Conservation (phyloP, 2,888 invertebrate genomes). For the Lysandra coridon region DNA sequence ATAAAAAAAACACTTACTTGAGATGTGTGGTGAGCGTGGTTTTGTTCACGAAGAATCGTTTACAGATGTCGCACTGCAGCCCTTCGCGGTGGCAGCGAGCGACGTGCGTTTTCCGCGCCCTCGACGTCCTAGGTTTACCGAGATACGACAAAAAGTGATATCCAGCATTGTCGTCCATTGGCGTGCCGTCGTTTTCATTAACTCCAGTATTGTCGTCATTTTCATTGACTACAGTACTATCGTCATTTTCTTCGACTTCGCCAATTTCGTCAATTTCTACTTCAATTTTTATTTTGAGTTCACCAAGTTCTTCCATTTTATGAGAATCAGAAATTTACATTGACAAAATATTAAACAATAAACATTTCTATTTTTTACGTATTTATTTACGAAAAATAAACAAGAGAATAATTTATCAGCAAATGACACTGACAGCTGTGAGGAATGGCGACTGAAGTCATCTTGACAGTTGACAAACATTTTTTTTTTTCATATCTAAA, state of each 20-base stretch:
- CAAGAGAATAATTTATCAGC: neutral
- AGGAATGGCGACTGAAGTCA: neutral
- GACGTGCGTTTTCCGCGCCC: slow-evolving; percentile 69
- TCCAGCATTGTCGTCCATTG: neutral
- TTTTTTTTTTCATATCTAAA: neutral
- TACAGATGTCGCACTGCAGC: slow-evolving; percentile 69
- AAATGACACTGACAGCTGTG: neutral
- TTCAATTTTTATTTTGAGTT: neutral
- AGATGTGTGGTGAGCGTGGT: slow-evolving; percentile 70
- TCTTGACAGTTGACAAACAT: neutral
- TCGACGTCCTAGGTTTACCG: slow-evolving; percentile 54
- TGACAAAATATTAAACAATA: neutral
- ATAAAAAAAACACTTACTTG: slow-evolving; percentile 49
- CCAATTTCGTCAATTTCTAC: neutral
- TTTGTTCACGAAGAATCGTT: slow-evolving; percentile 67
- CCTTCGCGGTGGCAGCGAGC: slow-evolving; percentile 68
- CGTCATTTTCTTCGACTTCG: neutral
- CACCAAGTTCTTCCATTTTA: neutral
- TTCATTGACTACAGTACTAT: neutral
- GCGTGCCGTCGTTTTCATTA: neutral
- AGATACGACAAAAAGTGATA: neutral
- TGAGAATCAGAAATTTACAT: neutral
- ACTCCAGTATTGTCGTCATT: neutral
- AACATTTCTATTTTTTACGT: neutral
- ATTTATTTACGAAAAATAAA: neutral